phyloP scores from a whole-genome alignment of 2,888 invertebrate species.

The Glyphotaelius pellucidus region DNA sequence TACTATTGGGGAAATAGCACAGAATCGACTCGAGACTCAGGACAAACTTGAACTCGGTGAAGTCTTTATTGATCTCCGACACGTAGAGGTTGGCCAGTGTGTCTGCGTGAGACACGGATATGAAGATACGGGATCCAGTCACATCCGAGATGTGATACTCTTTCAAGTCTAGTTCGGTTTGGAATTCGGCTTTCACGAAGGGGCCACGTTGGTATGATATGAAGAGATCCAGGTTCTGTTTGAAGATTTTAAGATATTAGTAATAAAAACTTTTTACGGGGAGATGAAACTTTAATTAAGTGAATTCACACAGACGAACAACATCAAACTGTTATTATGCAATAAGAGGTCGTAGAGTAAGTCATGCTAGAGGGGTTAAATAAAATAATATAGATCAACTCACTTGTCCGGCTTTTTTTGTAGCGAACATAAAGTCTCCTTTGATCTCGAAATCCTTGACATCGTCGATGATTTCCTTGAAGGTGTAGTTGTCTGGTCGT shows the following conservation, averaged over 20 bases:
- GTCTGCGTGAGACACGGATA: conserved; percentile 88
- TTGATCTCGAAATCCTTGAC: conserved; percentile 90
- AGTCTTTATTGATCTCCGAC: conserved; percentile 83
- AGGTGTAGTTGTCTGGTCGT: conserved; percentile 78
- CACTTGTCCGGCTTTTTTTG: conserved; percentile 81
- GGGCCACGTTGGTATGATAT: conserved; percentile 86
- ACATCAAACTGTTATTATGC: background rate
- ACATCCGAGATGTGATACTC: conserved; percentile 92
- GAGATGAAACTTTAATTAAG: background rate
- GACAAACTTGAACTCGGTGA: conserved; percentile 83
- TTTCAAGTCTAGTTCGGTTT: conserved; percentile 80
- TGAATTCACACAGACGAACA: background rate
- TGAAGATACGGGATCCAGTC: conserved; percentile 86
- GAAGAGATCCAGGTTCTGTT: conserved; percentile 80
- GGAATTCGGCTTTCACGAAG: conserved; percentile 86
- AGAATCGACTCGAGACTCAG: conserved; percentile 88
- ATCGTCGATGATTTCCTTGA: conserved; percentile 79
- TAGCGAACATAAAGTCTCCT: conserved; percentile 91
- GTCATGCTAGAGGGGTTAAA: background rate
- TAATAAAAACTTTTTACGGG: background rate
- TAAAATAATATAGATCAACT: background rate
- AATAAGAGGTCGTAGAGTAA: background rate
- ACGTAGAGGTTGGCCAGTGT: conserved; percentile 88
- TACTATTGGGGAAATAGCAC: conserved; percentile 89
- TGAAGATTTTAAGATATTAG: conserved; percentile 52